phyloP scores from a whole-genome alignment of 92 coral and sea anemone genomes.

The Epizoanthus rinbou region DNA sequence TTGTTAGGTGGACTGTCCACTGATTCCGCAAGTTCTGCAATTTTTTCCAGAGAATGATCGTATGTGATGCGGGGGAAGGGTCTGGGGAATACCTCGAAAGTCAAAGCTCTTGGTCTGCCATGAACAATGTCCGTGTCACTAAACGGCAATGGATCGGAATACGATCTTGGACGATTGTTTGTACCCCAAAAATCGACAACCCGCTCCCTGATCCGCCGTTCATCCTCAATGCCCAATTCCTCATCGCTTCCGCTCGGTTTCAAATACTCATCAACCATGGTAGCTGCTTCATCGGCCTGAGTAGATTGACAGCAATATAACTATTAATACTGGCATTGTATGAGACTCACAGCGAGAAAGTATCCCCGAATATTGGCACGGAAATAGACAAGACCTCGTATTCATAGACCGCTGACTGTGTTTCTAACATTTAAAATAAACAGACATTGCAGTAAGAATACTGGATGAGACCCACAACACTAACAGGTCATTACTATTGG shows the following conservation, averaged over 20 bases:
- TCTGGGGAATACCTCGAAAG: conserved; percentile 23
- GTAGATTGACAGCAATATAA: too few relatives aligned
- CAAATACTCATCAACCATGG: background rate
- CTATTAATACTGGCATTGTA: too few relatives aligned
- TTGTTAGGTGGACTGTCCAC: background rate
- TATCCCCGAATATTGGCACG: too few relatives aligned
- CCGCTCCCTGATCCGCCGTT: background rate
- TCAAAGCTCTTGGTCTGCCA: conserved; percentile 4
- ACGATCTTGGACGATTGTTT: background rate
- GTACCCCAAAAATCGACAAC: conserved; percentile 39
- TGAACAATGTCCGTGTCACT: background rate
- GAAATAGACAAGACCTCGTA: too few relatives aligned
- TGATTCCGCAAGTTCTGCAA: conserved; percentile 15
- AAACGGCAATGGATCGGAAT: conserved; percentile 3
- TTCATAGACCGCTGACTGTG: too few relatives aligned
- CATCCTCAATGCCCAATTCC: background rate
- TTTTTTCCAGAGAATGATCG: conserved; percentile 24
- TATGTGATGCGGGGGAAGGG: background rate
- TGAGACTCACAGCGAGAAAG: too few relatives aligned
- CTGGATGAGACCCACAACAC: too few relatives aligned
- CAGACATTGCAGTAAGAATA: too few relatives aligned
- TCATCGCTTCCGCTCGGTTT: conserved; percentile 8
- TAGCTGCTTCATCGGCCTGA: conserved; percentile 23
- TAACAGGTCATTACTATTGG: too few relatives aligned
- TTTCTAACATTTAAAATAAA: too few relatives aligned